Base-by-base conservation (phyloP, 1,140 invertebrate species). In the Liolophura sinensis region DNA sequence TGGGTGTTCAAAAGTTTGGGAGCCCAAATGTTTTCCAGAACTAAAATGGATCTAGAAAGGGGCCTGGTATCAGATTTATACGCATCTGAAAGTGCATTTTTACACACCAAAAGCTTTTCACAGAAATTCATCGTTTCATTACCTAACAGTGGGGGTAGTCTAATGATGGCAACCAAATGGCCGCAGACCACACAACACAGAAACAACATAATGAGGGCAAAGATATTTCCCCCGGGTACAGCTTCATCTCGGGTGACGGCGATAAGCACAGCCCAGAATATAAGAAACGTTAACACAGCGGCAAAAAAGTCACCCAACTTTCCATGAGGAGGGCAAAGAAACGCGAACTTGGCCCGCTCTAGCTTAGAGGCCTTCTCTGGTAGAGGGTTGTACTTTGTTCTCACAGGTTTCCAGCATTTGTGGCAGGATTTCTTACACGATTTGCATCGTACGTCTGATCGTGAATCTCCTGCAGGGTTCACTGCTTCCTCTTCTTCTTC, bases 141-240 rank as follows among this genome's bases (percentile, higher is more conserved):
- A 83, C 80, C 82, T 65, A 83, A 66, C 0, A 97, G 86, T 1
- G 93, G 89, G 15, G 95, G 95, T 65, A 97, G 84, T 5, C 89
- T 92, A 18, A 92, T 88, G 51, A 94, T 83, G 24, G 89, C 89
- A 63, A 91, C 84, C 71, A 92, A 83, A 88, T 91, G 92, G 57
- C 93, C 94, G 18, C 91, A 93, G 72, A 94, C 89, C 83, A 94
- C 88, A 0, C 92, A 91, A 15, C 58, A 67, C 22, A 83, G 67
- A 14, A 89, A 89, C 40, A 96, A 88, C 18, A 84, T 62, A 12
- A 82, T 60, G 0, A 96, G 84, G 65, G 89, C 89, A 77, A 95
- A 96, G 9, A 95, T 84, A 73, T 92, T 91, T 6, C 93, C 93
- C 16, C 92, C 92, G 22, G 83, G 84, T 51, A 92, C 90, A 0